Evolutionary conservation across 2,888 invertebrate genomes (phyloP), one percentile per base, ranked within the genome.

Genomic region (Mythimna albipuncta): DNA sequence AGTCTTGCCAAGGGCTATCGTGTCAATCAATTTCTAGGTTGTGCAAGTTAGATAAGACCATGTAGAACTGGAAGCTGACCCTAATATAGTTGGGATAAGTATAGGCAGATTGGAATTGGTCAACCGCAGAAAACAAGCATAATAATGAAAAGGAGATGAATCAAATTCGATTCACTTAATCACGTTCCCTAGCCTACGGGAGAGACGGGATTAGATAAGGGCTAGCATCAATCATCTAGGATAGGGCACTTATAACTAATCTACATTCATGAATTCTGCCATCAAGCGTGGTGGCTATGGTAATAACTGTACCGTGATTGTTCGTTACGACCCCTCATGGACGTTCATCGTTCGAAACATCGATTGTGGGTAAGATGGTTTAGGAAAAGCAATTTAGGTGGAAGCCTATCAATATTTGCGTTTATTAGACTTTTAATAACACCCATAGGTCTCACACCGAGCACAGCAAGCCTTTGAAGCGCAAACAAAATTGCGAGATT

Each of bases 241-340:
- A 32, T 50, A 41, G 21, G 26, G n/a, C 32, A 61, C 52, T 81
- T 81, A 79, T 79, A 79, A 44, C 82, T 68, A 59, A 79, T 79
- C 71, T 69, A 81, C 50, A 79, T 81, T 81, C 82, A 79, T 79
- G 71, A 81, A 81, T 79, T 81, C 77, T 58, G 68, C n/a, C 44
- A 64, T 68, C 70, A 62, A 66, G 41, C 52, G 44, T n/a, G 50
- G 58, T 69, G 58, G 44, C 52, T 54, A 35, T 55, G 66, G 32
- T 65, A 69, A 78, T 80, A 66, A 57, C 47, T 1, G 10, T 16
- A 6, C 21, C 13, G 35, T 64, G 67, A 66, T 75, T 66, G 77
- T 66, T 66, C 58, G 76, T 69, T 74, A 69, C 38, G 35, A 68
- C 16, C 54, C 35, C 35, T 44, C 55, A 50, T 41, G 32, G 62